Base-by-base conservation (phyloP, 1,140 invertebrate species). In the Hesperophylax magnus region DNA sequence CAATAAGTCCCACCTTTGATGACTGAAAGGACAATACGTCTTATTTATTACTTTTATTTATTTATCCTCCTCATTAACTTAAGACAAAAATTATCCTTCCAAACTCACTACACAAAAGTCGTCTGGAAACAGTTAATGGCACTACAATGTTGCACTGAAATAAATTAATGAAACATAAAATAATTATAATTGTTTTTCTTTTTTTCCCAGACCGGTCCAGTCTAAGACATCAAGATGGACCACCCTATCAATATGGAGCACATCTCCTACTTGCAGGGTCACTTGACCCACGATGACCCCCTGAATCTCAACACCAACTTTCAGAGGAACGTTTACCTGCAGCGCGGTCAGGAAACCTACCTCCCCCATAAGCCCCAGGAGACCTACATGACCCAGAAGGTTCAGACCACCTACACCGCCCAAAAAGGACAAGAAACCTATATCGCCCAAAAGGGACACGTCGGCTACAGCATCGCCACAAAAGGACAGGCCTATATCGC, bases 261-360 rank as follows among this genome's bases (percentile, higher is more conserved):
- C 31, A 76, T 76, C 53, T 47, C 72, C 22, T 76, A 76, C n/a
- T 27, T 76, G 27, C 72, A 76, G 54, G 15, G 54, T 7, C 72
- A 76, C 24, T 56, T 76, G 27, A 18, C 39, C 52, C 31, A 53
- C 53, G 31, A 76, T 47, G 72, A 76, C 34, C 72, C 72, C 27
- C 56, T 76, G 14, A 76, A 76, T 20, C 72, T 76, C 72, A 76
- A 76, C 54, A 60, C 72, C 54, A 76, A 76, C 72, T 76, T 76
- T 27, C 72, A 76, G 72, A 20, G 72, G 22, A 76, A 76, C 34
- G 22, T 76, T 17, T 76, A 58, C 24, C 54, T 75, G 6, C 71
- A 75, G 71, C 11, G 71, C 3, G 71, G 72, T 1, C 72, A 76
- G 56, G 72, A 76, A 31, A 17, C 72, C 17, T 76, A 76, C 39